Base-by-base conservation (phyloP, 2,888 invertebrate genomes). In the Epinotia demarniana region DNA sequence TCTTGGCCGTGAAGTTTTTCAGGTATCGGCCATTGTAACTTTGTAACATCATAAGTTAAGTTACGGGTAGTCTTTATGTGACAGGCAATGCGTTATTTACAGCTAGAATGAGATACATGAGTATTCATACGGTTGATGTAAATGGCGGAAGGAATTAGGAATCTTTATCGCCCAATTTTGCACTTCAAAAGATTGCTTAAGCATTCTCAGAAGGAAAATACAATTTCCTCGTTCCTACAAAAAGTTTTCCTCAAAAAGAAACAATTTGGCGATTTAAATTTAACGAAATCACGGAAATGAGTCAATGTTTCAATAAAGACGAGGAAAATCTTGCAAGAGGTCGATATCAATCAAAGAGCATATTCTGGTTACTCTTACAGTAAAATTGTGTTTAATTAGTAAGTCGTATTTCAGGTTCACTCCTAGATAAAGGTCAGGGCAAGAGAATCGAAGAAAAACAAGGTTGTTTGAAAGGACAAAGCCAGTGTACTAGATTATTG, bases 401-500 rank as follows among this genome's bases (percentile, higher is more conserved):
- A 19, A 13, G 43, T n/a, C 43, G 19, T 43, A 58, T 39, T 23
- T 69, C 23, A 63, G 69, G 49, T 63, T 74, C 39, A 46, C 62
- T 62, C 61, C 69, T 27, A 66, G 70, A 53, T 23, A 60, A 8
- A 63, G 69, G 75, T 64, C 75, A 71, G 43, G 23, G 53, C 33
- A 23, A 57, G 57, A 33, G 43, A 58, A 43, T 23, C 9, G 53
- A 70, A 64, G 75, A 75, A 75, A 75, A 75, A 72, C 57, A 75
- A 75, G 71, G 67, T 75, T 67, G 60, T 75, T 75, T 71, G 58
- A 46, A 60, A 67, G 61, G 71, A 71, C 53, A 70, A 63, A 70
- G 75, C 69, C 43, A 60, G 23, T 53, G 71, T 62, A 75, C 61
- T 77, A 74, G 73, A 71, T 73, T 71, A 73, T 77, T 75, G 75